Base-by-base conservation (phyloP, 2,888 invertebrate species). In the Silvanus unidentatus region DNA sequence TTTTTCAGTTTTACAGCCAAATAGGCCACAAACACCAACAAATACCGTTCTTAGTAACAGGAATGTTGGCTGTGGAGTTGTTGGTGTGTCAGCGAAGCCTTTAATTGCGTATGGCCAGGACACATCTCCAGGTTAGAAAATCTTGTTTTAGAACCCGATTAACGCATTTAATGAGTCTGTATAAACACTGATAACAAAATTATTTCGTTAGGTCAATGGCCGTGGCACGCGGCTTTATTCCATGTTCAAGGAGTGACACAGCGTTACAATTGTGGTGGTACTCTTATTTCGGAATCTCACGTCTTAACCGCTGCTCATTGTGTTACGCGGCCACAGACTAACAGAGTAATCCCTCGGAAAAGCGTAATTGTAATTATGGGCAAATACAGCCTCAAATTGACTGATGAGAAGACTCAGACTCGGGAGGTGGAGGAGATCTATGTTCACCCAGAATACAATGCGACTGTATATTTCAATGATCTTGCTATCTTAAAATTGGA, bases 141-240 rank as follows among this genome's bases (percentile, higher is more conserved):
- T 22, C 3, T 22, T 3, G 8, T 5, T 3, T 22, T 22, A 22
- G 8, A 22, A 22, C n/a, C n/a, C n/a, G n/a, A n/a, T n/a, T n/a
- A n/a, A n/a, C n/a, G n/a, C n/a, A n/a, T n/a, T n/a, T n/a, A n/a
- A n/a, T n/a, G n/a, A n/a, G n/a, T n/a, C n/a, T n/a, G 4, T 22
- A 22, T 8, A 22, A 22, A 22, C 8, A 22, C 8, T 5, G 13
- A 32, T 12, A 12, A 32, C 32, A 32, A 8, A 9, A 8, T 32
- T 5, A 8, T 12, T 32, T 32, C 32, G 4, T 78, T 0, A 55
- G 81, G 81, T 0, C 78, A 82, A 57, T 82, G 80, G 79, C 83
- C 83, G 0, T 84, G 84, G 84, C 82, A 83, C 63, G 78, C 77
- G 11, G 82, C 82, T 0, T 62, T 82, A 0, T 82, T 81, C 62